Percentiles rank a stretch among this genome's conserved stretches.
These are phyloP conservation scores for Hippoglossus hippoglossus DNA, from an alignment of 2,797 vertebrate species.

Conservation along the genomic window DNA sequence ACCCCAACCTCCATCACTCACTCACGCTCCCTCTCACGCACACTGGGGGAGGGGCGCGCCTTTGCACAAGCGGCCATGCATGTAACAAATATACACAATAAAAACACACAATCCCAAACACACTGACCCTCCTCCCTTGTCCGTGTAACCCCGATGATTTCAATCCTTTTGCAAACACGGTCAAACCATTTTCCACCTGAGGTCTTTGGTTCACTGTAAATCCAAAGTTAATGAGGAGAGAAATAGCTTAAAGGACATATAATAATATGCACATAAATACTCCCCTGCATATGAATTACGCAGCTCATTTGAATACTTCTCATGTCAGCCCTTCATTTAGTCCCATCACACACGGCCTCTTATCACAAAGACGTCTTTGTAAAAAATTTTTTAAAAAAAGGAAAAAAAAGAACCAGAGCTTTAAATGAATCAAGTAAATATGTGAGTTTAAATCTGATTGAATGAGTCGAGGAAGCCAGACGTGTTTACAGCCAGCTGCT, in stretches of 20 bases:
- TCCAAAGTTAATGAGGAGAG: constrained; percentile 24
- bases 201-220: constrained; percentile 21
- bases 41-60: constrained; percentile 76
- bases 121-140: constrained; percentile 3
- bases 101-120: constrained; percentile 50
- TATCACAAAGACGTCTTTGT: constrained; percentile 50
- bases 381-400: not conserved
- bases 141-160: constrained; percentile 16
- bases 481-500: constrained; percentile 46
- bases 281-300: constrained; percentile 41
- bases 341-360: constrained; percentile 6
- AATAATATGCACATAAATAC: constrained; percentile 13
- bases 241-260: not conserved
- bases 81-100: constrained; percentile 62
- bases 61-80: constrained; percentile 49
- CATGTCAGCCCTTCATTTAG: constrained; percentile 54
- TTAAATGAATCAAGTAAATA: constrained; percentile 52
- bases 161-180: constrained; percentile 35
- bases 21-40: constrained; percentile 65
- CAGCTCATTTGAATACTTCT: constrained; percentile 61
- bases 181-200: constrained; percentile 46
- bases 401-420: not conserved
- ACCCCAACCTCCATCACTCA: constrained; percentile 63
- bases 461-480: constrained; percentile 32
- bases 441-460: constrained; percentile 33